phyloP scores from a whole-genome alignment of 2,888 invertebrate genomes.

The Seira sanloemensis region DNA sequence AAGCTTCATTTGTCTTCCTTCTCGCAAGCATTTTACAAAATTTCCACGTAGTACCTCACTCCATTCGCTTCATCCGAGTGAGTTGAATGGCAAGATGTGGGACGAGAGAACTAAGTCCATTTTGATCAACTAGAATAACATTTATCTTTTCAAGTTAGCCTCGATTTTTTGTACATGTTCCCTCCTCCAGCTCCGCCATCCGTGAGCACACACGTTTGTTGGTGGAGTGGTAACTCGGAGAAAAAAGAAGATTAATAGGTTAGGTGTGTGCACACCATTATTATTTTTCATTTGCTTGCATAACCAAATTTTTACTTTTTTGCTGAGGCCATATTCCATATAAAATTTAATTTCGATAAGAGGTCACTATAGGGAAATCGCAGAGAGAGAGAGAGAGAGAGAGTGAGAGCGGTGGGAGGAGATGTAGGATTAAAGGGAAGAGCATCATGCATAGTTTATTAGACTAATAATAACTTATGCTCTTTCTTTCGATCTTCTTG shows the following conservation, averaged over 20 bases:
- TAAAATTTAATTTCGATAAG: conserved; percentile 48
- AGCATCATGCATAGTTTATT: neutral
- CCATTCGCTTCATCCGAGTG: neutral
- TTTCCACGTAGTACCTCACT: neutral
- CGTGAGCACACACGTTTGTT: neutral
- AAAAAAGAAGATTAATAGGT: neutral
- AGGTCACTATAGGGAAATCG: conserved; percentile 28
- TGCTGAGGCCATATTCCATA: neutral
- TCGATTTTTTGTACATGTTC: conserved; percentile 26
- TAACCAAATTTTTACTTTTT: conserved; percentile 9
- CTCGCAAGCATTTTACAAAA: neutral
- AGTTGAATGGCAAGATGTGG: neutral
- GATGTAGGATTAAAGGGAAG: neutral
- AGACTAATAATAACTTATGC: conserved; percentile 11
- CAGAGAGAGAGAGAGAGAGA: neutral
- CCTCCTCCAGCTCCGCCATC: neutral
- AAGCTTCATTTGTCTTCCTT: conserved; percentile 13
- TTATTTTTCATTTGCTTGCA: conserved; percentile 13
- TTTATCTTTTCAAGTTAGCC: conserved; percentile 52
- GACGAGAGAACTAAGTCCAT: conserved; percentile 21
- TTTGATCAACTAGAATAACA: conserved; percentile 51
- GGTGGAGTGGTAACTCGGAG: conserved; percentile 28
- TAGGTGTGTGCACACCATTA: neutral
- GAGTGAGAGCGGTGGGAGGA: neutral
- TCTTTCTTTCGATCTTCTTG: conserved; percentile 8